These are phyloP conservation scores for Pterophyllum scalare DNA, from an alignment of 2,113 vertebrate genomes.

Conservation along the genomic window DNA sequence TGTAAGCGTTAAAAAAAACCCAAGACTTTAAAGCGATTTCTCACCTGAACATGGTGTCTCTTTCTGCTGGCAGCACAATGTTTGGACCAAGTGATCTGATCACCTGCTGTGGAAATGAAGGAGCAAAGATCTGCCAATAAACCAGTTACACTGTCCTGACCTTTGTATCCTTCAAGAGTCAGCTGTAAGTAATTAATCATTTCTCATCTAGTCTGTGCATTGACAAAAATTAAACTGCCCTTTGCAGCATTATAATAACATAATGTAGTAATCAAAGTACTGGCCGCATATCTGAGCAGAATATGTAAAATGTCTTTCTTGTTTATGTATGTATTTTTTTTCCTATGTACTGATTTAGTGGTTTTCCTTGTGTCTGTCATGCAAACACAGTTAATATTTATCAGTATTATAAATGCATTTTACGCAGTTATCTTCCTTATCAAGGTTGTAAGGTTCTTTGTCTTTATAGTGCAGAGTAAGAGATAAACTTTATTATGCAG, in stretches of 20 bases:
- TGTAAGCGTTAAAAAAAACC: not conserved
- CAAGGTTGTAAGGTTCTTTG: not conserved
- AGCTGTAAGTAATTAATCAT: not conserved
- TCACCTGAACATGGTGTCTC: constrained; percentile 77
- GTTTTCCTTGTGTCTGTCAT: not conserved
- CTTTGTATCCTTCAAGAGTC: constrained; percentile 55
- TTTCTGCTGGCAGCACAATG: constrained; percentile 10
- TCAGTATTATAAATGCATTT: not conserved
- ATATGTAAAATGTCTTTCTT: not conserved
- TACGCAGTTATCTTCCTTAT: not conserved
- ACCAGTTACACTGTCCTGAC: constrained; percentile 40
- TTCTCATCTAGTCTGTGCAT: not conserved
- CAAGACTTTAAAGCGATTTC: constrained; percentile 3
- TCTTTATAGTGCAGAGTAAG: not conserved
- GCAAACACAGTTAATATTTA: not conserved
- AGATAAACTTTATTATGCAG: constrained; percentile 2
- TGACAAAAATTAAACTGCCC: not conserved
- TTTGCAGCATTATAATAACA: not conserved
- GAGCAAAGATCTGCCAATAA: constrained; percentile 73
- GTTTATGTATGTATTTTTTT: not conserved
- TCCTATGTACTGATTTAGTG: not conserved
- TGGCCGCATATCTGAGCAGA: not conserved
- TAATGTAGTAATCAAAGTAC: not conserved
- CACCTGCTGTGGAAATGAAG: constrained; percentile 39
- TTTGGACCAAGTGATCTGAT: not conserved